Conservation (phyloP, 53 echinoderm and acorn worm species). For the Temnopleurus reevesii region DNA sequence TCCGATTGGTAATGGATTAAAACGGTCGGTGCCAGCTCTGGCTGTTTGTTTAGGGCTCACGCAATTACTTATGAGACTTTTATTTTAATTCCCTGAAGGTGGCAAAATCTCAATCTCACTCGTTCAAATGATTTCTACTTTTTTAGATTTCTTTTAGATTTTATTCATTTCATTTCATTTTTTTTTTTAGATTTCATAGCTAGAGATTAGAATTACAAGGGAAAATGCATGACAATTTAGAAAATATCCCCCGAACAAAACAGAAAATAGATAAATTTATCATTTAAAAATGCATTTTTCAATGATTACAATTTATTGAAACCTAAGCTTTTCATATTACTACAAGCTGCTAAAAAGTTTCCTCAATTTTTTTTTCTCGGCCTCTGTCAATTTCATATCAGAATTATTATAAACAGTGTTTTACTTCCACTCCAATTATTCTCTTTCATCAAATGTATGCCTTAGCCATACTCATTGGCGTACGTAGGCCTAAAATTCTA, state of each 20-base stretch:
- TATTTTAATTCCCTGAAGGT: not conserved
- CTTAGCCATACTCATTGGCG: not conserved
- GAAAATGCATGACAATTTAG: not conserved
- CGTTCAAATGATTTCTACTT: not conserved
- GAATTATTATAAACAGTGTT: too few species aligned
- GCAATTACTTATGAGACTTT: not conserved
- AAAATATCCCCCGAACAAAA: not conserved
- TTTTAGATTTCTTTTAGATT: not conserved
- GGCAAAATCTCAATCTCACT: not conserved
- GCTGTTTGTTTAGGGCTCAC: not conserved
- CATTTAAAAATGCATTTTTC: too few species aligned
- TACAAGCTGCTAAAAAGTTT: too few species aligned
- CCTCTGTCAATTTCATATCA: too few species aligned
- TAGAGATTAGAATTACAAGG: not conserved
- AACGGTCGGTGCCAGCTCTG: not conserved
- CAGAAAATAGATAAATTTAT: too few species aligned
- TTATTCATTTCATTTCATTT: too few species aligned
- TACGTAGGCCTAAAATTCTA: too few species aligned
- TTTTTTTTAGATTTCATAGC: not conserved
- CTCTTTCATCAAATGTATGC: too few species aligned
- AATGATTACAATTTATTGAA: too few species aligned
- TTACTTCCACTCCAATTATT: not conserved
- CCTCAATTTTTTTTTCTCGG: too few species aligned
- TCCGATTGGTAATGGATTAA: constrained; percentile 38
- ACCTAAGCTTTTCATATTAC: too few species aligned